phyloP scores from a whole-genome alignment of 2,113 vertebrate genomes.

The Ascaphus truei region DNA sequence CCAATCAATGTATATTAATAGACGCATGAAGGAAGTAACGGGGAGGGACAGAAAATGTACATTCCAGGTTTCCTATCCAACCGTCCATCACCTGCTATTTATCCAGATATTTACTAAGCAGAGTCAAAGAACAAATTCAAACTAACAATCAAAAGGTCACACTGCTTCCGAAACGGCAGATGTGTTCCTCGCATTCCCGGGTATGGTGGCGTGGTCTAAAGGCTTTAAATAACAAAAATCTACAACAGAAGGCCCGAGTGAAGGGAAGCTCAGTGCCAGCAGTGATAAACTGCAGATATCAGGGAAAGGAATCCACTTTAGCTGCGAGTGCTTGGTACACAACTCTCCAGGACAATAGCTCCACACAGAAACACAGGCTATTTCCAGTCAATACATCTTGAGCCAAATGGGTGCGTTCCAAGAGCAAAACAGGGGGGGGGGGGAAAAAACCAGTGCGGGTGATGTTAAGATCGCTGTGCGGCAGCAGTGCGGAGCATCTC shows the following conservation, averaged over 20 bases:
- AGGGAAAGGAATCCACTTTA: not conserved
- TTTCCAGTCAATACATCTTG: accelerated
- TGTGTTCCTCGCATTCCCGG: not conserved
- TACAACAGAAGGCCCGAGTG: accelerated
- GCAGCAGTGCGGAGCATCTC: not conserved
- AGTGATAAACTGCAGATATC: accelerated
- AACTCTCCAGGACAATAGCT: not conserved
- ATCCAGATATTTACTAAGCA: no score
- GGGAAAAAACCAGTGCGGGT: not conserved
- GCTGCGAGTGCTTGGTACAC: accelerated
- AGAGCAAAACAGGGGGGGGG: accelerated
- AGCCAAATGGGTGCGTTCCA: constrained; percentile 33
- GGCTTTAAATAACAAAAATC: not conserved
- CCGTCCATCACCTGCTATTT: no score
- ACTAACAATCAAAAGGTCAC: not conserved
- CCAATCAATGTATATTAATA: no score
- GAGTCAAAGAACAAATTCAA: not conserved
- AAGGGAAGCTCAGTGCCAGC: not conserved
- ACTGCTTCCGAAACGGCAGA: not conserved
- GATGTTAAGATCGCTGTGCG: not conserved
- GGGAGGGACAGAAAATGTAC: no score
- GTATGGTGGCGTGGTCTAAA: not conserved
- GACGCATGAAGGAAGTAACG: no score
- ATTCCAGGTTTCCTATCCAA: no score
- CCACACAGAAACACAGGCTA: not conserved